A percentile compares a stretch with the other conserved stretches of the same genome.
Conservation (phyloP, 2,797 vertebrate species). For the Cynopterus sphinx region DNA sequence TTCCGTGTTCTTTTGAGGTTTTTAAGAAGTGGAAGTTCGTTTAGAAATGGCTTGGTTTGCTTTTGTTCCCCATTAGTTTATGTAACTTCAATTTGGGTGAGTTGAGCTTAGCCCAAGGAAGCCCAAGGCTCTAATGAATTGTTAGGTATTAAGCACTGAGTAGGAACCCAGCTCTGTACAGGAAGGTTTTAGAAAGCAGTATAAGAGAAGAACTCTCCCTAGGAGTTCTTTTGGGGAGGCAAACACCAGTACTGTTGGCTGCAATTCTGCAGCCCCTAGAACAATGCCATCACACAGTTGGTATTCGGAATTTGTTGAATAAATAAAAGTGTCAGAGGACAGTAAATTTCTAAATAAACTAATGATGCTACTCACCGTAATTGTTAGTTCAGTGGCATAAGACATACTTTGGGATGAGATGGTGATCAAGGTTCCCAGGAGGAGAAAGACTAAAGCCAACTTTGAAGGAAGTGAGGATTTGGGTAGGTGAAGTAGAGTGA, state of each 20-base stretch:
- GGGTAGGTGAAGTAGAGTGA: not conserved
- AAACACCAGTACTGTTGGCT: not conserved
- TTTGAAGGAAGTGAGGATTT: not conserved
- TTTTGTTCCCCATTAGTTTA: constrained; percentile 62
- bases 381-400: not conserved
- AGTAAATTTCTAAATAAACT: not conserved
- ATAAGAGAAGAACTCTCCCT: not conserved
- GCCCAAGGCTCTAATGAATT: not conserved
- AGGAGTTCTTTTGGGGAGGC: not conserved
- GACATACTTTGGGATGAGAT: not conserved
- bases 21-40: constrained; percentile 80
- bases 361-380: not conserved
- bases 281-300: not conserved
- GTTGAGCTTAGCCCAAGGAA: not conserved
- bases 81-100: constrained; percentile 47
- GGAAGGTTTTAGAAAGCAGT: not conserved
- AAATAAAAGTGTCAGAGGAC: not conserved
- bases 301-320: not conserved
- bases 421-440: not conserved
- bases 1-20: constrained; percentile 78
- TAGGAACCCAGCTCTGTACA: not conserved
- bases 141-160: not conserved
- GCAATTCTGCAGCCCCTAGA: not conserved
- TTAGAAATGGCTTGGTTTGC: constrained; percentile 73
- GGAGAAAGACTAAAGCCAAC: not conserved